These are phyloP conservation scores for Rutilus rutilus DNA, from an alignment of 2,113 vertebrate species.

Conservation along the genomic window DNA sequence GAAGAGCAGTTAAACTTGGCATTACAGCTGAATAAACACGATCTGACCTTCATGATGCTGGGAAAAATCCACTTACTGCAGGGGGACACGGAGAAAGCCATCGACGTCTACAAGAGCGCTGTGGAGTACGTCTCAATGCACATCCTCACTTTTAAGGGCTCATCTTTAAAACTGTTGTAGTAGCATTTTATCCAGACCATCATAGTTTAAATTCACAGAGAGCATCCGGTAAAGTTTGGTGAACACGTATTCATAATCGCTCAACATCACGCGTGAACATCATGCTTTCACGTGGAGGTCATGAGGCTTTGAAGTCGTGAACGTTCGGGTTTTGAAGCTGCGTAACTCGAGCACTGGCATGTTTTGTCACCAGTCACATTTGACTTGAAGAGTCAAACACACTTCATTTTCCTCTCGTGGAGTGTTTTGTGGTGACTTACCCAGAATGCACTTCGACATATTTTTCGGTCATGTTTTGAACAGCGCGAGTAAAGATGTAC, in stretches of 20 bases:
- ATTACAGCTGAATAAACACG: slow-evolving; percentile 88
- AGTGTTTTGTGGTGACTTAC: neutral
- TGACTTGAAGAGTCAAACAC: neutral
- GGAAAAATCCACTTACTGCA: slow-evolving; percentile 89
- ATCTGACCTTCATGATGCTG: slow-evolving; percentile 89
- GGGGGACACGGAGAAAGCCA: slow-evolving; percentile 85
- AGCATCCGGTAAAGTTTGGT: neutral
- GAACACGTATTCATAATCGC: neutral
- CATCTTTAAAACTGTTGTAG: neutral
- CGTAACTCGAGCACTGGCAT: neutral
- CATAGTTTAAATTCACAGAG: neutral
- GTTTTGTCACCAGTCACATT: slow-evolving; percentile 10
- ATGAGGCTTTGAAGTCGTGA: neutral
- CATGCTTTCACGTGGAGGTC: neutral
- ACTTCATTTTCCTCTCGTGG: neutral
- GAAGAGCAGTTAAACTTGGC: slow-evolving; percentile 88
- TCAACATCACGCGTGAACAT: neutral
- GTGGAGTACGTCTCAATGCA: slow-evolving; percentile 85
- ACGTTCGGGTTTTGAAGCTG: neutral
- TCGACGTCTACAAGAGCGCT: slow-evolving; percentile 89
- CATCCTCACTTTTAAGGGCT: too few relatives aligned
- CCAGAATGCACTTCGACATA: slow-evolving; percentile 29
- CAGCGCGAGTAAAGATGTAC: slow-evolving; percentile 12
- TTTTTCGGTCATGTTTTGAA: slow-evolving; percentile 8
- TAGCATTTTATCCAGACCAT: neutral